phyloP scores from a whole-genome alignment of 2,797 vertebrate genomes.

The Rhinogobio ventralis region DNA sequence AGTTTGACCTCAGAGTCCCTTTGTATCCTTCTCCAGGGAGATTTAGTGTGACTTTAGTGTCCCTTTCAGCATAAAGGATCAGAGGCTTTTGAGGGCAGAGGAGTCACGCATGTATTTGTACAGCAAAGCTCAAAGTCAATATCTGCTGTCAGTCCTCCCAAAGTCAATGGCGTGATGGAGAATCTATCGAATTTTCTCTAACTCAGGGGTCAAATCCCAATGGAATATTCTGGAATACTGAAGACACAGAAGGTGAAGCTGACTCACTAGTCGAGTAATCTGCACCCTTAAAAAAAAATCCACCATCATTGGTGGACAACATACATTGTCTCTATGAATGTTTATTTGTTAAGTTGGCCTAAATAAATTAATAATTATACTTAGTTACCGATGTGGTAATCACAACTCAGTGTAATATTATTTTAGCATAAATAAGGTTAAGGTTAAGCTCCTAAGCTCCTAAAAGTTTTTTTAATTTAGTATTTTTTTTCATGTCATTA shows the following conservation, averaged over 20 bases:
- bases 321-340: neutral
- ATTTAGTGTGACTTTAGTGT: constrained; percentile 21
- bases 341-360: neutral
- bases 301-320: neutral
- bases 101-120: constrained; percentile 37
- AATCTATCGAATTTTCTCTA: constrained; percentile 21
- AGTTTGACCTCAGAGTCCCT: constrained; percentile 35
- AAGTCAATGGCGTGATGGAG: constrained; percentile 28
- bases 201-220: constrained; percentile 25
- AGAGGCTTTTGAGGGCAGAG: constrained; percentile 19
- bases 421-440: neutral
- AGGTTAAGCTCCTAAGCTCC: neutral
- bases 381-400: neutral
- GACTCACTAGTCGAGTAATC: constrained; percentile 9
- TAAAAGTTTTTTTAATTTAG: too few relatives aligned
- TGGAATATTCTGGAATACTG: constrained; percentile 20
- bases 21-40: constrained; percentile 28
- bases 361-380: neutral
- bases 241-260: constrained; percentile 12
- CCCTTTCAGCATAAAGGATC: constrained; percentile 16
- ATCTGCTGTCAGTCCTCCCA: constrained; percentile 31
- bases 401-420: neutral
- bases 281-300: neutral
- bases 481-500: too few relatives aligned
- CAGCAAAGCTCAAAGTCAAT: constrained; percentile 45